phyloP scores from a whole-genome alignment of 2,888 invertebrate genomes.

The Pachydiplax longipennis region DNA sequence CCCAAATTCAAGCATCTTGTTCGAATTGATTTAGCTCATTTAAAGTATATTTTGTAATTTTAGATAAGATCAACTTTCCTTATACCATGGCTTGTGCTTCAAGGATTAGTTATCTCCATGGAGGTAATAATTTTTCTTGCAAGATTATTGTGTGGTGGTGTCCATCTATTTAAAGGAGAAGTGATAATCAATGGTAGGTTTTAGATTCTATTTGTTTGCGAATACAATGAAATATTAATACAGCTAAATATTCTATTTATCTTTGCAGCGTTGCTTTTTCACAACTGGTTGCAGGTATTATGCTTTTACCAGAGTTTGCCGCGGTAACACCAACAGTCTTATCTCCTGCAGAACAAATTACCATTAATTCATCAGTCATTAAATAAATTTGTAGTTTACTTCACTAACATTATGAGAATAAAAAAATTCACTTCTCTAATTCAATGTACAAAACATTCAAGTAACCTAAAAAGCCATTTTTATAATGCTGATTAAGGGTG shows the following conservation, averaged over 20 bases:
- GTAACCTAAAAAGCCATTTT: too few relatives aligned
- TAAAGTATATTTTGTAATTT: neutral
- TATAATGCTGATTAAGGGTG: too few relatives aligned
- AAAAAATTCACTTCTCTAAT: too few relatives aligned
- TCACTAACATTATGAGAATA: too few relatives aligned
- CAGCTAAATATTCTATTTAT: neutral
- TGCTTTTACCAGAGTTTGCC: too few relatives aligned
- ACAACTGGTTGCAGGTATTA: slow-evolving; percentile 14
- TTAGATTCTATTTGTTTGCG: too few relatives aligned
- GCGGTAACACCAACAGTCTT: too few relatives aligned
- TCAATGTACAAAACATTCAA: too few relatives aligned
- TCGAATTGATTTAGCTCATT: neutral
- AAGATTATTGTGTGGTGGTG: neutral
- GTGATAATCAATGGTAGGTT: neutral
- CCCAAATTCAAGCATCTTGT: neutral
- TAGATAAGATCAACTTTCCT: neutral
- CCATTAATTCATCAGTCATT: too few relatives aligned
- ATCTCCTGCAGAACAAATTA: too few relatives aligned
- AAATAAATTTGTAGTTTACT: too few relatives aligned
- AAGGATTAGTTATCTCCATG: neutral
- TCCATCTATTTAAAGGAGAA: slow-evolving; percentile 8
- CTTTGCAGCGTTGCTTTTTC: slow-evolving; percentile 6
- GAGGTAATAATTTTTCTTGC: neutral
- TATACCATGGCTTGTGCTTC: neutral
- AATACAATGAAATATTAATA: too few relatives aligned